Conservation (phyloP, 2,888 invertebrate genomes). For the Amphipyra berbera region DNA sequence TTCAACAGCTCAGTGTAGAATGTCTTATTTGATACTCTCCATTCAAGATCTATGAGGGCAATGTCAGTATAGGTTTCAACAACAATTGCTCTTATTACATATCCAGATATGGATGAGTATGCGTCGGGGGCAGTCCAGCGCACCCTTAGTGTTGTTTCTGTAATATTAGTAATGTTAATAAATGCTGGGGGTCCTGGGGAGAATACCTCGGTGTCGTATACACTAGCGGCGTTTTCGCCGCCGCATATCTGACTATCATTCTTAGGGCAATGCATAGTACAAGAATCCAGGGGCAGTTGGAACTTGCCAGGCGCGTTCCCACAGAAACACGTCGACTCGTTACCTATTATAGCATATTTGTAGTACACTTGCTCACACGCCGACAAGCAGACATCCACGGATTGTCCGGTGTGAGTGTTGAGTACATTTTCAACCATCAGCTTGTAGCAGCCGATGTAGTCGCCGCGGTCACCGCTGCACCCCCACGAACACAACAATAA, state of each 20-base stretch:
- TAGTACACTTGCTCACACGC: constrained; percentile 86
- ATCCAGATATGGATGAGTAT: constrained; percentile 87
- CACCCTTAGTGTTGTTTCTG: constrained; percentile 91
- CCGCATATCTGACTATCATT: constrained; percentile 92
- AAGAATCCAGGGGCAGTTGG: constrained; percentile 81
- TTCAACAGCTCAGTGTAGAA: constrained; percentile 90
- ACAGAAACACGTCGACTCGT: constrained; percentile 84
- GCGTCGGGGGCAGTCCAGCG: constrained; percentile 90
- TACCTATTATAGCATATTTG: constrained; percentile 83
- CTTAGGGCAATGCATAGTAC: constrained; percentile 90
- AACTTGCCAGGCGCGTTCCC: constrained; percentile 83
- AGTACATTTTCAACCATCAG: constrained; percentile 74
- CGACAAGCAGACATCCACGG: constrained; percentile 83
- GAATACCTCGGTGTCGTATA: constrained; percentile 91
- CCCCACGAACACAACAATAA: constrained; percentile 60
- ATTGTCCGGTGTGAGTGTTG: constrained; percentile 85
- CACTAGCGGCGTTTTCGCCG: constrained; percentile 91
- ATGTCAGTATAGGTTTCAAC: constrained; percentile 90
- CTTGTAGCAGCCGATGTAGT: constrained; percentile 83
- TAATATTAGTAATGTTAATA: constrained; percentile 89
- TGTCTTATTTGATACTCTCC: constrained; percentile 90
- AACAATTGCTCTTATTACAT: constrained; percentile 88
- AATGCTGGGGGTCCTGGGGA: constrained; percentile 93
- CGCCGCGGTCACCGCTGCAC: constrained; percentile 77
- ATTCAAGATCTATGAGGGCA: constrained; percentile 85